phyloP scores from a whole-genome alignment of 2,888 invertebrate species.

The Himalopsyche kuldschensis region DNA sequence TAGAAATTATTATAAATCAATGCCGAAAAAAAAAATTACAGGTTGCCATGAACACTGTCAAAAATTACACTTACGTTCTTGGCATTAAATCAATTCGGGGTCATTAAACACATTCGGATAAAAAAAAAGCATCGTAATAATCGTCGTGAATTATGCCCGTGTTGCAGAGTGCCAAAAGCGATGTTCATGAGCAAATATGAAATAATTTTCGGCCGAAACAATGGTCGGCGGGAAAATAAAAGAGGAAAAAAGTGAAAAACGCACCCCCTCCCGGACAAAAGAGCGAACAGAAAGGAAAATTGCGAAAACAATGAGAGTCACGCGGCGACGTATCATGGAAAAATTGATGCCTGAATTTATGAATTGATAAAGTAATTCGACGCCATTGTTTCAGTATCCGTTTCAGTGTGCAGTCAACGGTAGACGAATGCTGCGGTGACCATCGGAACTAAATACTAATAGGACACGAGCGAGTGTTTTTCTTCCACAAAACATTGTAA shows the following conservation, averaged over 20 bases:
- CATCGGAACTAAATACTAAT: neutral
- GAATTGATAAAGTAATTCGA: constrained; percentile 23
- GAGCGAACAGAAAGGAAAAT: neutral
- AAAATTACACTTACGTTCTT: neutral
- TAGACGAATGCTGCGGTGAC: neutral
- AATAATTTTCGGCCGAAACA: neutral
- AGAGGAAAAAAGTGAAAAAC: neutral
- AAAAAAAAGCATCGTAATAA: neutral
- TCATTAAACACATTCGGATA: neutral
- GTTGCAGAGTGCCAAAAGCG: neutral
- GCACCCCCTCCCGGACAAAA: neutral
- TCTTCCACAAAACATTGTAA: no score
- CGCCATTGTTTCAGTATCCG: constrained; percentile 20
- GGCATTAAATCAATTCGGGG: neutral
- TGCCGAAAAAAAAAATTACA: neutral
- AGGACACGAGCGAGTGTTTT: no score
- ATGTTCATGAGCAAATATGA: neutral
- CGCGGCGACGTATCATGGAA: constrained; percentile 10
- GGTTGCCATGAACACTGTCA: neutral
- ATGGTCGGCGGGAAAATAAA: neutral
- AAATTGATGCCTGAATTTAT: constrained; percentile 21
- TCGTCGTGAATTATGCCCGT: neutral
- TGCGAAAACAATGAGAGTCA: constrained; percentile 8
- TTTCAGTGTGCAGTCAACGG: constrained; percentile 1
- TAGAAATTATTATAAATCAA: no score